Conservation (phyloP, 2,113 vertebrate species). For the Manacus vitellinus region DNA sequence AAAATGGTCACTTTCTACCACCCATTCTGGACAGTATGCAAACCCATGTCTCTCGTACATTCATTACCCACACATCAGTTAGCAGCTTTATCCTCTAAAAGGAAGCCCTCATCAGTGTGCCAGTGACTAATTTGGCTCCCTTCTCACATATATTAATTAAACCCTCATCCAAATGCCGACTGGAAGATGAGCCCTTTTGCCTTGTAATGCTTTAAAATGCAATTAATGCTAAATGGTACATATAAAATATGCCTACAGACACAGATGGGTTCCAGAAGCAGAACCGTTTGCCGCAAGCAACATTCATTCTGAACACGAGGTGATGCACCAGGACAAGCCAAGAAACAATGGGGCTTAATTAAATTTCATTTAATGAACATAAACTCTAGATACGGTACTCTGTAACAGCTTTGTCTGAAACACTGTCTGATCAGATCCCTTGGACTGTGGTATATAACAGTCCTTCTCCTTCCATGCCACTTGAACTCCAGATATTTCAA, state of each 20-base stretch:
- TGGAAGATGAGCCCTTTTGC: background rate
- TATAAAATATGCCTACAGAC: background rate
- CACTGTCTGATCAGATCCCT: background rate
- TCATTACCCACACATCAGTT: background rate
- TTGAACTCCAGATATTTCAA: background rate
- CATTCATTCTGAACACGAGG: background rate
- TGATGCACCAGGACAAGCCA: background rate
- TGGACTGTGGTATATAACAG: background rate
- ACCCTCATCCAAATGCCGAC: background rate
- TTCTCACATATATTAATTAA: background rate
- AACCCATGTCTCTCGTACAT: background rate
- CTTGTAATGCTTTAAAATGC: background rate
- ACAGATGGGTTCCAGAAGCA: background rate
- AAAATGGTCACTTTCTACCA: background rate
- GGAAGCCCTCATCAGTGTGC: background rate
- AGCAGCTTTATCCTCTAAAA: background rate
- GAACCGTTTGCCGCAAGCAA: background rate
- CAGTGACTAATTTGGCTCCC: background rate
- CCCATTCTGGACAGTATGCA: background rate
- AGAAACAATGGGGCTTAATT: background rate
- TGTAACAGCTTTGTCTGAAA: background rate
- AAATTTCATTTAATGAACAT: background rate
- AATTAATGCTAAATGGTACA: background rate
- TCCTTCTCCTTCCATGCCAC: background rate
- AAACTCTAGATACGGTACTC: background rate